Conservation (phyloP, 2,113 vertebrate genomes). For the Otus sunia region DNA sequence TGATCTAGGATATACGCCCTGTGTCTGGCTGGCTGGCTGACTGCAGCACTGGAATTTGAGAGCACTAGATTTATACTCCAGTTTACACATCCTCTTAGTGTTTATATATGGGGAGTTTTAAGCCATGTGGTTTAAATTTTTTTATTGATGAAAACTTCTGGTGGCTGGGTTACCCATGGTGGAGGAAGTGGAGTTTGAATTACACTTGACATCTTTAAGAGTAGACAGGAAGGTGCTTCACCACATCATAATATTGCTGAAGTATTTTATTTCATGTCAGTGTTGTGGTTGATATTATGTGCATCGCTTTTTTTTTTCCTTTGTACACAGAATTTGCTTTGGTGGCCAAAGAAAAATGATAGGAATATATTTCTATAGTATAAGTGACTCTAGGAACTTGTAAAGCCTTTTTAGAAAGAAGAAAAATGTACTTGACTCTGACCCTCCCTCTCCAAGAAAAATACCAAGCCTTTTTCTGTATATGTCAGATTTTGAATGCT, state of each 20-base stretch:
- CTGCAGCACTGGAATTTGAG: background rate
- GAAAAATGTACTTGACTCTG: background rate
- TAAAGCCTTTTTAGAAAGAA: background rate
- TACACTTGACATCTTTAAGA: background rate
- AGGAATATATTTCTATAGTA: background rate
- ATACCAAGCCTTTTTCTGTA: background rate
- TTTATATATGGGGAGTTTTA: background rate
- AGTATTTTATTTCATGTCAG: background rate
- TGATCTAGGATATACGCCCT: background rate
- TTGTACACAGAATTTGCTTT: background rate
- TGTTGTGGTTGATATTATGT: background rate
- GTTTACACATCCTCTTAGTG: background rate
- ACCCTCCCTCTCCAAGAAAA: background rate
- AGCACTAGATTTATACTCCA: background rate
- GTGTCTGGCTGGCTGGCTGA: constrained; percentile 1
- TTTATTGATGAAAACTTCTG: background rate
- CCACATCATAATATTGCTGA: background rate
- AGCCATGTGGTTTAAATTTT: background rate
- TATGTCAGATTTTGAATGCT: background rate
- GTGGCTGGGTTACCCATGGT: background rate
- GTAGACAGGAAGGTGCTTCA: background rate
- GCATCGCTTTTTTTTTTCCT: background rate
- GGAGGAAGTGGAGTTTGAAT: background rate
- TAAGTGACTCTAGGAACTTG: background rate
- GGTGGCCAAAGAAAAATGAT: background rate